Evolutionary conservation across 2,113 vertebrate genomes (phyloP).

Genomic region (Thunnus thynnus): DNA sequence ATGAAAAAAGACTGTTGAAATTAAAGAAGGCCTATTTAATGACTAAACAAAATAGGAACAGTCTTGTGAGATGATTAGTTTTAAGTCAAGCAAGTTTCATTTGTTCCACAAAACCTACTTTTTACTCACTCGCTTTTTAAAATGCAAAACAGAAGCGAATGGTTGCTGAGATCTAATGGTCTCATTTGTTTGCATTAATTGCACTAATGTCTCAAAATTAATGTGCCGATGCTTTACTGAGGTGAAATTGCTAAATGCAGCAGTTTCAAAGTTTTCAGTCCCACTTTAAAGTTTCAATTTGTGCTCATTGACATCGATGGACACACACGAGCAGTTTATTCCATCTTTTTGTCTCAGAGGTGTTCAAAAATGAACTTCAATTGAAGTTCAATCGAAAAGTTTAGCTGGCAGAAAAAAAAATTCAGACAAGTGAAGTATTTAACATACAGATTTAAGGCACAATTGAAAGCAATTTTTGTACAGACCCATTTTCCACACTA

Average conservation of each 20-base stretch:
- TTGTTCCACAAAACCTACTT: slow-evolving; percentile 10
- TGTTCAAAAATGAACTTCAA: not conserved
- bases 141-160: slow-evolving; percentile 37
- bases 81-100: not conserved
- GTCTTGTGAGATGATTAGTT: not conserved
- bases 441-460: not conserved
- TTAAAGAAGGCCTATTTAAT: not conserved
- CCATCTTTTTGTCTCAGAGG: not conserved
- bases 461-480: not conserved
- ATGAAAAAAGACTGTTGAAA: not conserved
- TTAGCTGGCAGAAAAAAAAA: not conserved
- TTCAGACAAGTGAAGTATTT: not conserved
- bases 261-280: slow-evolving; percentile 4
- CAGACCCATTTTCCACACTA: slow-evolving; percentile 1
- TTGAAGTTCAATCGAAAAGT: slow-evolving; percentile 2
- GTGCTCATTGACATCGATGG: not conserved
- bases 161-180: slow-evolving; percentile 37
- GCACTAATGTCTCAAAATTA: slow-evolving; percentile 34
- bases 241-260: slow-evolving; percentile 20
- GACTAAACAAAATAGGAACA: not conserved
- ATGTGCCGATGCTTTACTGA: slow-evolving; percentile 14
- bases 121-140: slow-evolving; percentile 32
- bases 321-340: slow-evolving; percentile 12
- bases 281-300: slow-evolving; percentile 14
- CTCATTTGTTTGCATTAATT: slow-evolving; percentile 61